Evolutionary conservation across 2,888 invertebrate genomes (phyloP).

Genomic region (Pyrgus malvae): DNA sequence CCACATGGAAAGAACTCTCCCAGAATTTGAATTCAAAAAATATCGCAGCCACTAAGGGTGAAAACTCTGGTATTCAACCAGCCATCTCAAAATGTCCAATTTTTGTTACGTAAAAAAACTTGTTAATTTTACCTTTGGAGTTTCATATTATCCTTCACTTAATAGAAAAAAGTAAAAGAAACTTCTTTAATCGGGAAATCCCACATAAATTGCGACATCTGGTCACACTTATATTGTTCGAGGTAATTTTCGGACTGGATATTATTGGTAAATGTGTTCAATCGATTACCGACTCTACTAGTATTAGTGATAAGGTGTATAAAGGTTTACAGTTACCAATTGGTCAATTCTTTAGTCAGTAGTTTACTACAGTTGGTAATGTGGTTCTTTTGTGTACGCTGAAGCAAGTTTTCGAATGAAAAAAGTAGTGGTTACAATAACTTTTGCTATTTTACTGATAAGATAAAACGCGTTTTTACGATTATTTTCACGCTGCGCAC

Average conservation of each 20-base stretch:
- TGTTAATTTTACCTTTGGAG: no score
- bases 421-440: no score
- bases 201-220: conserved; percentile 3
- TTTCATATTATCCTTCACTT: not conserved
- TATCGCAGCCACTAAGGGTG: no score
- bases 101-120: no score
- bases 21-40: no score
- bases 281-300: not conserved
- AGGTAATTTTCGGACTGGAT: not conserved
- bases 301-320: not conserved
- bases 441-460: no score
- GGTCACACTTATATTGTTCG: not conserved
- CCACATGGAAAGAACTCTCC: no score
- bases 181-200: not conserved
- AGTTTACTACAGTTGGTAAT: not conserved
- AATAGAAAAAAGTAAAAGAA: not conserved
- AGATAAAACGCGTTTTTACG: no score
- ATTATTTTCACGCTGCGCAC: no score
- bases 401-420: no score
- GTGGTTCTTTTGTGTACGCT: not conserved
- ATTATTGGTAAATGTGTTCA: not conserved
- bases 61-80: no score
- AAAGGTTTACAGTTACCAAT: not conserved
- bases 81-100: no score
- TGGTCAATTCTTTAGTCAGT: not conserved